These are phyloP conservation scores for Ceryle rudis DNA, from an alignment of 2,797 vertebrate species.

Conservation along the genomic window DNA sequence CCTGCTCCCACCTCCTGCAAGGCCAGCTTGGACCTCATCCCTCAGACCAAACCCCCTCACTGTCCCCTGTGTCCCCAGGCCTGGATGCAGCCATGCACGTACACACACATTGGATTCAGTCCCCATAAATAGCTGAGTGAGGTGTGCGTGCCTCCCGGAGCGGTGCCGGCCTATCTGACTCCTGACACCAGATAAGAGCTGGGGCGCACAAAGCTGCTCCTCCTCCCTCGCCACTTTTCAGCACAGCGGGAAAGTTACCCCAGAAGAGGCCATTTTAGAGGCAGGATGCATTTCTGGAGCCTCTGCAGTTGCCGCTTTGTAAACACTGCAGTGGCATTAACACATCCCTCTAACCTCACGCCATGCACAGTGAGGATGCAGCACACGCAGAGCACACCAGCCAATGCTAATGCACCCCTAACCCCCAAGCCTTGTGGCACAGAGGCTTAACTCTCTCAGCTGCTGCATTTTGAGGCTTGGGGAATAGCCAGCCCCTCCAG, in stretches of 20 bases:
- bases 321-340: rapidly evolving
- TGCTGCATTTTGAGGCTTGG: neutral
- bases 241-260: neutral
- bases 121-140: neutral
- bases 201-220: rapidly evolving
- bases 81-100: rapidly evolving
- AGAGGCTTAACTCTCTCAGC: rapidly evolving
- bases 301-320: neutral
- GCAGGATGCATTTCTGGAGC: neutral
- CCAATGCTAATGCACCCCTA: rapidly evolving
- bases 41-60: rapidly evolving
- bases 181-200: neutral
- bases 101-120: rapidly evolving
- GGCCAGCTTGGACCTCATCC: neutral
- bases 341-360: rapidly evolving
- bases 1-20: neutral
- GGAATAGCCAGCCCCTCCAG: neutral
- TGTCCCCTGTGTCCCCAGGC: rapidly evolving
- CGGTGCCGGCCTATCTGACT: neutral
- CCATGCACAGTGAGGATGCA: rapidly evolving
- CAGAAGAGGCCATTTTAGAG: neutral
- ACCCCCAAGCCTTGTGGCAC: neutral
- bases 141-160: rapidly evolving
- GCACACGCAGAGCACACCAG: rapidly evolving
- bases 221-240: rapidly evolving